Evolutionary conservation across 2,113 vertebrate genomes (phyloP).

Genomic region (Epinephelus cyanopodus): DNA sequence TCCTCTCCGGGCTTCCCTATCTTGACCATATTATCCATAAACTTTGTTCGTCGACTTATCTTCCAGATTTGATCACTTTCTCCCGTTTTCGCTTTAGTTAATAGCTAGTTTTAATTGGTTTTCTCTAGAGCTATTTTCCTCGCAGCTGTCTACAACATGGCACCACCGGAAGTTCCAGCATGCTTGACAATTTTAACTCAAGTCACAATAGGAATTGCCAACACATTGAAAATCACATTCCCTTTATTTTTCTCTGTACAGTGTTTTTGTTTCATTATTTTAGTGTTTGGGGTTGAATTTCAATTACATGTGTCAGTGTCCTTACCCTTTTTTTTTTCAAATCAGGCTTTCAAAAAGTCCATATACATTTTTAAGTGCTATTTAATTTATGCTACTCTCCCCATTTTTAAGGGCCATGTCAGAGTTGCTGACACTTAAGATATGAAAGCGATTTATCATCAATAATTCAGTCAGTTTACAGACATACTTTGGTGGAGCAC

Average conservation of each 20-base stretch:
- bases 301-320: no score
- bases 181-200: no score
- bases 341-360: slow-evolving; percentile 7
- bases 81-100: neutral
- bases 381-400: neutral
- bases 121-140: neutral
- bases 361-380: neutral
- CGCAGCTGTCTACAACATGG: neutral
- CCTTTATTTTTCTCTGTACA: no score
- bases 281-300: no score
- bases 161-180: neutral
- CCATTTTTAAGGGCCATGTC: slow-evolving; percentile 25
- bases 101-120: neutral
- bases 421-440: slow-evolving; percentile 41
- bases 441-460: slow-evolving; percentile 56
- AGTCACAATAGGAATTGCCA: no score
- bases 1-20: no score
- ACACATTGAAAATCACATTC: no score
- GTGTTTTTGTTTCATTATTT: no score
- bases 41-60: no score
- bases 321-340: neutral
- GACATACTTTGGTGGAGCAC: slow-evolving; percentile 51
- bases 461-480: slow-evolving; percentile 66
- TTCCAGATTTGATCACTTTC: neutral
- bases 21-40: no score